These are phyloP conservation scores for Turnix velox DNA, from an alignment of 2,113 vertebrate species.

Conservation along the genomic window DNA sequence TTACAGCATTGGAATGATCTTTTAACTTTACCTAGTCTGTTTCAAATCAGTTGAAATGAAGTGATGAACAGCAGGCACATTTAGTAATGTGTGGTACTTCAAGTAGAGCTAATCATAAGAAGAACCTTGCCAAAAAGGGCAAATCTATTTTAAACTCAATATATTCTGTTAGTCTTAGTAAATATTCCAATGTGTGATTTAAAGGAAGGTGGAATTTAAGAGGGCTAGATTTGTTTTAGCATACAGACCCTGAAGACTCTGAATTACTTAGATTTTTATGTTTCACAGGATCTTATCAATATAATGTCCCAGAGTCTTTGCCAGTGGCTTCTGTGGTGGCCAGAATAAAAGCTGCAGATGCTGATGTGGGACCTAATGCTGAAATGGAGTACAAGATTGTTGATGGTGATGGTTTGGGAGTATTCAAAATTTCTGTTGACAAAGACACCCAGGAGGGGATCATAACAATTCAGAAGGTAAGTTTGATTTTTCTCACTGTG, in stretches of 20 bases:
- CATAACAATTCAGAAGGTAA: conserved; percentile 88
- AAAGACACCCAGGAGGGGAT: conserved; percentile 92
- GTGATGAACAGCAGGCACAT: background rate
- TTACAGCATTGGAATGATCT: background rate
- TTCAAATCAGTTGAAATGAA: background rate
- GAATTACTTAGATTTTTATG: conserved; percentile 31
- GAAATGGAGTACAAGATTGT: conserved; percentile 96
- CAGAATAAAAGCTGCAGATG: conserved; percentile 89
- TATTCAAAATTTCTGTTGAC: conserved; percentile 91
- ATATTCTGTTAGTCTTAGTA: background rate
- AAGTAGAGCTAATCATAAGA: background rate
- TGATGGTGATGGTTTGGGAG: conserved; percentile 84
- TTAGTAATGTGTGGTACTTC: background rate
- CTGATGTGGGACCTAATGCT: conserved; percentile 87
- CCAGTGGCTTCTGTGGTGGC: conserved; percentile 87
- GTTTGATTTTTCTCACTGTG: background rate
- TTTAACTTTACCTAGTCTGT: background rate
- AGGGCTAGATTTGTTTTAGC: background rate
- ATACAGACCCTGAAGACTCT: background rate
- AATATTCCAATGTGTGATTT: background rate
- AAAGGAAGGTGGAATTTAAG: background rate
- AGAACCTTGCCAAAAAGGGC: background rate
- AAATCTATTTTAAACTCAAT: background rate
- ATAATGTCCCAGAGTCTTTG: conserved; percentile 87
- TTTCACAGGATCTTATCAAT: conserved; percentile 87